Conservation (phyloP, 1,140 invertebrate species). For the Caenorhabditis latens region DNA sequence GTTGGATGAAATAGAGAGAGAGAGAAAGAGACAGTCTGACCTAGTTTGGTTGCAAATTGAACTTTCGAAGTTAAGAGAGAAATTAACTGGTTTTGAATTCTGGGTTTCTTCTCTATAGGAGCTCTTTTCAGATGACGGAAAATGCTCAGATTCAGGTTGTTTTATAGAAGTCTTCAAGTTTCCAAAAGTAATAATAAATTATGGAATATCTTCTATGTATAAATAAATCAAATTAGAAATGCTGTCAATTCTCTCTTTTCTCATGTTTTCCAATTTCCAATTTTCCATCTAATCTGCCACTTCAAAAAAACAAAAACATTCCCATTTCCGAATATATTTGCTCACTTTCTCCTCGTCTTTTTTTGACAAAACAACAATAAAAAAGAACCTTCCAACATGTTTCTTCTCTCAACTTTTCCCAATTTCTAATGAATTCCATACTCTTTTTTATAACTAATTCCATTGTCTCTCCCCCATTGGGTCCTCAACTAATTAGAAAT, state of each 20-base stretch:
- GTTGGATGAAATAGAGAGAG: neutral
- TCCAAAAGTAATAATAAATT: too few species aligned
- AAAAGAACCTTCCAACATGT: neutral
- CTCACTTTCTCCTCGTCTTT: neutral
- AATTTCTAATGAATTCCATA: too few species aligned
- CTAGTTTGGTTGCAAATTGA: constrained; percentile 2
- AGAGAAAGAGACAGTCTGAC: neutral
- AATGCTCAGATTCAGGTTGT: too few species aligned
- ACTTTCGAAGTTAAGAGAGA: constrained; percentile 18
- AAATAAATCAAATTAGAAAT: too few species aligned
- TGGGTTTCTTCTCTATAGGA: neutral
- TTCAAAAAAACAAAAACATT: neutral
- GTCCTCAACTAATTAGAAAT: constrained; percentile 28
- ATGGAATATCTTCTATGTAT: too few species aligned
- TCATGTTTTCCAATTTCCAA: too few species aligned
- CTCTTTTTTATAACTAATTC: neutral
- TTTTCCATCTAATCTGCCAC: neutral
- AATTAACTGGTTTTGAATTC: neutral
- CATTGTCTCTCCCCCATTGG: neutral
- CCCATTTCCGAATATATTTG: neutral
- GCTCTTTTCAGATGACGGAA: too few species aligned
- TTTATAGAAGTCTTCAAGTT: too few species aligned
- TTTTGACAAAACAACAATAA: neutral
- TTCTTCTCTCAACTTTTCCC: neutral
- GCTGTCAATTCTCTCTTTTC: too few species aligned